These are phyloP conservation scores for Cheilosia urbana DNA, from an alignment of 2,888 invertebrate genomes.

Conservation along the genomic window DNA sequence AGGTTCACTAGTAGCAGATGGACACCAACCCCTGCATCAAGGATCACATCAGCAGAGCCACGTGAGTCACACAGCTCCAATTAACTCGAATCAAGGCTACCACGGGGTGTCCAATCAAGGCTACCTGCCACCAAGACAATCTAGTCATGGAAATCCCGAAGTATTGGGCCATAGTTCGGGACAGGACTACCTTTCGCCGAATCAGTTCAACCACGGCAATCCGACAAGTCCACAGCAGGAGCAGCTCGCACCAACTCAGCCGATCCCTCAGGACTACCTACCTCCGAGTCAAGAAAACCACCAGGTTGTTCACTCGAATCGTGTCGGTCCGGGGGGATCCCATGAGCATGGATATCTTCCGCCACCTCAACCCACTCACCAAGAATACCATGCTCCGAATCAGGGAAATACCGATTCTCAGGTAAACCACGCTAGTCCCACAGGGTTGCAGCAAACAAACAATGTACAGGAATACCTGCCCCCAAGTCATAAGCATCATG, in stretches of 20 bases:
- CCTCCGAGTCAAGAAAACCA: background rate
- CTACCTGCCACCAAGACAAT: slow-evolving; percentile 20
- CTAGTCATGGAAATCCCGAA: background rate
- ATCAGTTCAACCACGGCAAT: background rate
- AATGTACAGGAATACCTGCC: too few species aligned
- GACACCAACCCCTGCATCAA: background rate
- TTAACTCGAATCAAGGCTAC: background rate
- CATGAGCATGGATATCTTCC: background rate
- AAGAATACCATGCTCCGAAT: too few species aligned
- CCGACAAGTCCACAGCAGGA: background rate
- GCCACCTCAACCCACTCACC: background rate
- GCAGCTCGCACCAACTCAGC: slow-evolving; percentile 31
- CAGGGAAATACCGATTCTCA: too few species aligned
- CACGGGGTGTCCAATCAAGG: background rate
- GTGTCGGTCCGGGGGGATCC: background rate
- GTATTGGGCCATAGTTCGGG: background rate
- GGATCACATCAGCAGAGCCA: background rate
- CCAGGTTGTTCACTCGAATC: background rate
- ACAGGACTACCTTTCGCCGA: slow-evolving; percentile 40
- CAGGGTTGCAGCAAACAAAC: too few species aligned
- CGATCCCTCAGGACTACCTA: background rate
- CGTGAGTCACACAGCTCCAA: background rate
- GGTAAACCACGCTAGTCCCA: too few species aligned
- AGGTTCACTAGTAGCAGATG: background rate
- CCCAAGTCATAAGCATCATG: too few species aligned